phyloP scores from a whole-genome alignment of 2,888 invertebrate species.

The Nymphalis urticae region DNA sequence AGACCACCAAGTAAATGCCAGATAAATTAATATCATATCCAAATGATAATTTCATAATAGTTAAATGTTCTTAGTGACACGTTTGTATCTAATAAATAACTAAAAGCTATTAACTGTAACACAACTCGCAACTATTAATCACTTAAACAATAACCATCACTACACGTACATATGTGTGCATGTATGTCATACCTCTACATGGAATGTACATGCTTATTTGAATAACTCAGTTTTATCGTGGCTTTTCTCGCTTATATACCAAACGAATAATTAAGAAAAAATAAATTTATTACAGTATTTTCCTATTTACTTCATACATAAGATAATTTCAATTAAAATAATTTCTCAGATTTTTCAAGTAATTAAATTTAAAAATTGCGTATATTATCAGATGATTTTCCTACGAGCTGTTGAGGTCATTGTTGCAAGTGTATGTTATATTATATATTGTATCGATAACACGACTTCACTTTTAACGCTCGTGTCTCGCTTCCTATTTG shows the following conservation, averaged over 20 bases:
- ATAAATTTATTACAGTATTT: too few relatives aligned
- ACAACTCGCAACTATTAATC: conserved; percentile 50
- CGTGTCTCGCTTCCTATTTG: not conserved
- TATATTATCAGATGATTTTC: not conserved
- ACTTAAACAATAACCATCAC: conserved; percentile 45
- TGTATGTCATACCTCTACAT: not conserved
- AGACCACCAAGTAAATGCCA: too few relatives aligned
- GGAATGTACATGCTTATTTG: conserved; percentile 6
- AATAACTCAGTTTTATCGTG: not conserved
- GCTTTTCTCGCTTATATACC: too few relatives aligned
- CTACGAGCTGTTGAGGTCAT: too few relatives aligned
- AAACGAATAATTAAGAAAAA: too few relatives aligned
- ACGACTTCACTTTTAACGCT: not conserved
- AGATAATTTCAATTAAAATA: too few relatives aligned
- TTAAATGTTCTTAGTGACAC: conserved; percentile 39
- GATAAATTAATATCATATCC: not conserved
- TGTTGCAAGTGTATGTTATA: too few relatives aligned
- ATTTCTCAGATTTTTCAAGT: too few relatives aligned
- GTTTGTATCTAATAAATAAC: conserved; percentile 48
- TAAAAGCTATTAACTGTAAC: conserved; percentile 46
- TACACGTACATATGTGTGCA: not conserved
- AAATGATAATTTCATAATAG: conserved; percentile 23
- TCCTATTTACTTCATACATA: too few relatives aligned
- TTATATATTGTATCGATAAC: too few relatives aligned
- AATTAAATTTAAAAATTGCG: too few relatives aligned